Base-by-base conservation (phyloP, 2,797 vertebrate genomes). In the Chromis chromis region DNA sequence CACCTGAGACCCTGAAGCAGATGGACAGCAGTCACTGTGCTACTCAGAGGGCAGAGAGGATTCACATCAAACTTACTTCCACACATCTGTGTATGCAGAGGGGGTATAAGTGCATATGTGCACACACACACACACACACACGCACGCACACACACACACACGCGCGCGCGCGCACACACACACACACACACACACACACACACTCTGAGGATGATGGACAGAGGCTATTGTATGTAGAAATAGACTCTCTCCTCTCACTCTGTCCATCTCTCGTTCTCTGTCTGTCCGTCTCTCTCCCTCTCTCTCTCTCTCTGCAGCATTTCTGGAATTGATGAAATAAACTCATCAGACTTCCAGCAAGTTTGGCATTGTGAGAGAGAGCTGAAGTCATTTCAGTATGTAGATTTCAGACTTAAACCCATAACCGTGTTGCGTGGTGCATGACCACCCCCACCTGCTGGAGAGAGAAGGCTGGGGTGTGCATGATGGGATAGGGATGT, bases 1-100 rank as follows among this genome's bases (percentile, higher is more conserved):
- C 93, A 94, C 92, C 93, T 94, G 94, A 93, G 92, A 94, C 94
- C 92, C 88, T 52, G 79, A 65, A 92, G 91, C 86, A 88, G 88
- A 90, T 76, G 85, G 90, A 88, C 89, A 86, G 88, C 85, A 86
- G 89, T 89, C 88, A 87, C 82, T 77, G 79, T 78, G 84, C 76
- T 66, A 77, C 87, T 84, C 82, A 88, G 83, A 89, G 88, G 84
- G 84, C 83, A 87, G 85, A 86, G 79, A 86, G 87, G 84, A 89
- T 80, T 49, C 89, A 87, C 90, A 89, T 87, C 89, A 88, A 91
- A 90, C 91, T 88, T 80, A 76, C 86, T 63, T 79, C 60, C 76
- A 78, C 83, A 85, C 84, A 77, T 74, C 65, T 55, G 55, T 65
- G 69, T 73, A 85, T 86, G 87, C 81, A 87, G 72, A 70, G 55